Conservation (phyloP, 2,113 vertebrate species). For the Oplegnathus fasciatus region DNA sequence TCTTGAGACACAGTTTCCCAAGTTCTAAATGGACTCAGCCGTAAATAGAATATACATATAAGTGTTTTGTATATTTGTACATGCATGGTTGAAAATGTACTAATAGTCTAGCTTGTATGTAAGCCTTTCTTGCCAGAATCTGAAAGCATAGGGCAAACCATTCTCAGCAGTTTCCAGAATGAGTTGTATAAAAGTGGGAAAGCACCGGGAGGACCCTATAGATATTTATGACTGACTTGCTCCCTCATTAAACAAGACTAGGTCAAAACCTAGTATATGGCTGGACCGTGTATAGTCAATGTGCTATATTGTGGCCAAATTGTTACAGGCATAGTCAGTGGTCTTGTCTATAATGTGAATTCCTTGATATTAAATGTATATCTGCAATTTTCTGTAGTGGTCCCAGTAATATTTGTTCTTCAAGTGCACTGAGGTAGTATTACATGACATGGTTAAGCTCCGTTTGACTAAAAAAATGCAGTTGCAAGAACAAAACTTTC, state of each 20-base stretch:
- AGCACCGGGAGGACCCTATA: neutral
- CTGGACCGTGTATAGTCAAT: no score
- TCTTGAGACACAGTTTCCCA: conserved; percentile 20
- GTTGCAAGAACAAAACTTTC: no score
- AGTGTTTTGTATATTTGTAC: neutral
- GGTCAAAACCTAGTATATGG: no score
- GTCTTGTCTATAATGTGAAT: no score
- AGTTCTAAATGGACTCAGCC: neutral
- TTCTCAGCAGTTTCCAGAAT: neutral
- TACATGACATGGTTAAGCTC: no score
- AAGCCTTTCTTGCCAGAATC: neutral
- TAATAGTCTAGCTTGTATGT: neutral
- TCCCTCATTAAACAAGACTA: neutral
- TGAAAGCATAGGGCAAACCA: neutral
- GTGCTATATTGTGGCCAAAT: no score
- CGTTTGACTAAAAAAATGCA: no score
- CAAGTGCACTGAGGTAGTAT: no score
- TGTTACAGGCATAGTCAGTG: no score
- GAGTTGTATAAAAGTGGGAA: neutral
- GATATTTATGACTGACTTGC: neutral
- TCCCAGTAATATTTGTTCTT: no score
- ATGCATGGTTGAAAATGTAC: neutral
- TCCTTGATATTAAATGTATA: no score
- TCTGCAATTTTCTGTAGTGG: no score
- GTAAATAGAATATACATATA: neutral